These are phyloP conservation scores for Mastacembelus armatus DNA, from an alignment of 2,797 vertebrate genomes.

Conservation along the genomic window DNA sequence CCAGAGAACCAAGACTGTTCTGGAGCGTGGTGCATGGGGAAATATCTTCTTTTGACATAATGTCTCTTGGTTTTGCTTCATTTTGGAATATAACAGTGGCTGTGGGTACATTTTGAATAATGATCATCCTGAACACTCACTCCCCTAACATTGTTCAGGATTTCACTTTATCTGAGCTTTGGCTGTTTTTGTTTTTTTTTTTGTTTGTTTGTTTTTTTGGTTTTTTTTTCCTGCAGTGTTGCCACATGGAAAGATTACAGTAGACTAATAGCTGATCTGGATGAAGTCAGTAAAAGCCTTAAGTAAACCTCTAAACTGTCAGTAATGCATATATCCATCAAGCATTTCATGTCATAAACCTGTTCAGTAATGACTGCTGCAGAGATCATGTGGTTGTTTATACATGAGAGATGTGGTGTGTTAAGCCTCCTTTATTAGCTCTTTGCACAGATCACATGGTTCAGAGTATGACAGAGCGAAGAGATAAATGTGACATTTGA, in stretches of 20 bases:
- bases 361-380: conserved; percentile 38
- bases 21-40: conserved; percentile 25
- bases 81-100: conserved; percentile 28
- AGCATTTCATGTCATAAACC: conserved; percentile 34
- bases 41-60: conserved; percentile 29
- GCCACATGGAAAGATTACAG: conserved; percentile 68
- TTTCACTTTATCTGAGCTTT: conserved; percentile 65
- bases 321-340: conserved; percentile 28
- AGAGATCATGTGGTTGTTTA: conserved; percentile 48
- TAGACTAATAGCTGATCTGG: conserved; percentile 63
- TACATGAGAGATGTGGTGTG: conserved; percentile 29
- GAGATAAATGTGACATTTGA: conserved; percentile 38
- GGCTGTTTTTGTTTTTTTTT: no score
- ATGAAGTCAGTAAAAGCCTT: conserved; percentile 57
- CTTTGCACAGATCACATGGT: conserved; percentile 17
- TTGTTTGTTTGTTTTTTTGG: no score
- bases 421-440: conserved; percentile 36
- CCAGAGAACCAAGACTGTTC: conserved; percentile 47
- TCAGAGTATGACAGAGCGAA: not conserved
- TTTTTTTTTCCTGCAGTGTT: conserved; percentile 22
- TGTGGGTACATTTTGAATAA: conserved; percentile 48
- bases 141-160: conserved; percentile 23
- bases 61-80: conserved; percentile 34
- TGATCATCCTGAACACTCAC: conserved; percentile 35
- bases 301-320: conserved; percentile 58